These are phyloP conservation scores for Metacarcinus magister DNA, from an alignment of 2,888 invertebrate species.

Conservation along the genomic window DNA sequence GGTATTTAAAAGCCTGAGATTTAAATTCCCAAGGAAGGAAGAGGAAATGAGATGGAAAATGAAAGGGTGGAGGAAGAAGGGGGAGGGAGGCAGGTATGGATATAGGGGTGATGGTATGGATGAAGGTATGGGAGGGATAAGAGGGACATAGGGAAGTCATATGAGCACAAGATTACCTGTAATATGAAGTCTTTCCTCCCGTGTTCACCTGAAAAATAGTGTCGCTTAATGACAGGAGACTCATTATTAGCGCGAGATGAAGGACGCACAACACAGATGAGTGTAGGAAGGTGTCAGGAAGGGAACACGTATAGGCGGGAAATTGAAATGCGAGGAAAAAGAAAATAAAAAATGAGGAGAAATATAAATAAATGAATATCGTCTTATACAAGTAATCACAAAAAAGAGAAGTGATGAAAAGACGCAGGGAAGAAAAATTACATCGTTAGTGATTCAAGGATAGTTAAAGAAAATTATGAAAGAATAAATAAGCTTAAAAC, in stretches of 20 bases:
- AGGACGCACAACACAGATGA: neutral
- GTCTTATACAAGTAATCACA: no score
- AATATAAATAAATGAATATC: no score
- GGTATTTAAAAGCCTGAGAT: neutral
- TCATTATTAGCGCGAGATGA: constrained; percentile 6
- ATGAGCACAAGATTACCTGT: constrained; percentile 7
- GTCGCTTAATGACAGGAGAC: neutral
- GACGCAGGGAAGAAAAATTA: no score
- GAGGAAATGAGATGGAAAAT: neutral
- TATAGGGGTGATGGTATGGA: neutral
- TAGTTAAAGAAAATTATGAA: no score
- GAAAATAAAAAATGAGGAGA: no score
- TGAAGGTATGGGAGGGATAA: neutral
- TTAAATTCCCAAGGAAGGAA: neutral
- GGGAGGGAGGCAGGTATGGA: neutral
- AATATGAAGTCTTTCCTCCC: neutral
- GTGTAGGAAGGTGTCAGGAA: neutral
- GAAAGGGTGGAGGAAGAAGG: neutral
- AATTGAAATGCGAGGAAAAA: no score
- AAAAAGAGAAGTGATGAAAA: no score
- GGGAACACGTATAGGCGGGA: neutral
- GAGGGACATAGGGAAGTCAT: neutral
- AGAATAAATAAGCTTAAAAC: no score
- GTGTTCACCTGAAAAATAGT: constrained; percentile 27
- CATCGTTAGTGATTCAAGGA: no score